These are phyloP conservation scores for Ischnura elegans DNA, from an alignment of 2,888 invertebrate species.

Conservation along the genomic window DNA sequence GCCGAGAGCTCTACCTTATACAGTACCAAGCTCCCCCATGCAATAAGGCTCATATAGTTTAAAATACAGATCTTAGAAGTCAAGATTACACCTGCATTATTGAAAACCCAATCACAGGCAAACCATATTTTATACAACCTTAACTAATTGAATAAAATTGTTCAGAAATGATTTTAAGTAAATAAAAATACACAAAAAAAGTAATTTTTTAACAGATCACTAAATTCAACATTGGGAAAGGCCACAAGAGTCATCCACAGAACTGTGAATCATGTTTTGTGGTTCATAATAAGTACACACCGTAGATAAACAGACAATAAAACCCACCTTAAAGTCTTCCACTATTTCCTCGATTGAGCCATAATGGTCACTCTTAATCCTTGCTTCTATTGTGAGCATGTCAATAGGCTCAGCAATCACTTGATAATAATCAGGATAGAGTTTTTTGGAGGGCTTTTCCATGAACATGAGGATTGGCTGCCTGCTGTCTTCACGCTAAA, in stretches of 20 bases:
- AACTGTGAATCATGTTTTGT: neutral
- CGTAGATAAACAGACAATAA: neutral
- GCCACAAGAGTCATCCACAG: neutral
- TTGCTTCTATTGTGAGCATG: slow-evolving; percentile 94
- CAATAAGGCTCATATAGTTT: too few species aligned
- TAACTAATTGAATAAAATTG: too few species aligned
- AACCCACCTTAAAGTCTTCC: slow-evolving; percentile 81
- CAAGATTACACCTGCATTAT: too few species aligned
- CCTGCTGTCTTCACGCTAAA: slow-evolving; percentile 86
- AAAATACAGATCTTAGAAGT: too few species aligned
- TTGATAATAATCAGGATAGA: slow-evolving; percentile 97
- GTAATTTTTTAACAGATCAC: neutral
- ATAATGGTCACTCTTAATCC: slow-evolving; percentile 88
- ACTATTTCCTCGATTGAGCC: slow-evolving; percentile 81
- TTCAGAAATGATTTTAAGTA: too few species aligned
- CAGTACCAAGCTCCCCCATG: too few species aligned
- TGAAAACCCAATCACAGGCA: too few species aligned
- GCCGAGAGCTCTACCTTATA: too few species aligned
- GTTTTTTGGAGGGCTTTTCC: slow-evolving; percentile 96
- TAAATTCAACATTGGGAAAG: neutral
- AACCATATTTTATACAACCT: too few species aligned
- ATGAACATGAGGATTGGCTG: slow-evolving; percentile 95
- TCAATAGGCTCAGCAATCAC: slow-evolving; percentile 96
- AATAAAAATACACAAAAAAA: neutral
- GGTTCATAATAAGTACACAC: neutral